These are phyloP conservation scores for Drosophila athabasca DNA, from an alignment of 1,140 invertebrate species.

Conservation along the genomic window DNA sequence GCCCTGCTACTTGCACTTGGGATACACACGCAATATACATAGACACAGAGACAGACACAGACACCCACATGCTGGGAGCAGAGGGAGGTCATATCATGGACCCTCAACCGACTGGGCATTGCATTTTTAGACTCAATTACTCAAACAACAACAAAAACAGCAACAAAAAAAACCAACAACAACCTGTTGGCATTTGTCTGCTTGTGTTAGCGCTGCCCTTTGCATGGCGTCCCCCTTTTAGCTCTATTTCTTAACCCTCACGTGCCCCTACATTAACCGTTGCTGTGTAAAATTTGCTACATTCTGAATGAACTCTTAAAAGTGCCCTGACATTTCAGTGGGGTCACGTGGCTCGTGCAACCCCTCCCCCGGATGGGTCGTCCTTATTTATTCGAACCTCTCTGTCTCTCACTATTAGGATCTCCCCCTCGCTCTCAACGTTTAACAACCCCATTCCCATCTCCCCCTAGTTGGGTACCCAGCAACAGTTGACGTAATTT, in stretches of 20 bases:
- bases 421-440: background rate
- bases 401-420: background rate
- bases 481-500: slow-evolving; percentile 76
- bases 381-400: slow-evolving; percentile 28
- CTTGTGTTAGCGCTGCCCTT: slow-evolving; percentile 1
- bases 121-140: slow-evolving; percentile 69
- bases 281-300: slow-evolving; percentile 40
- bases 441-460: no score
- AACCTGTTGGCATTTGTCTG: slow-evolving; percentile 69
- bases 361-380: background rate
- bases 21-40: background rate
- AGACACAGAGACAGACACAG: background rate
- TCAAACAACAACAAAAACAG: slow-evolving; percentile 30
- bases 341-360: slow-evolving; percentile 46
- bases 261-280: slow-evolving; percentile 11
- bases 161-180: slow-evolving; percentile 41
- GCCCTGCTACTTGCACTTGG: no score
- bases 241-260: background rate
- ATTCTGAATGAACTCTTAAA: slow-evolving; percentile 71
- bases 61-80: background rate
- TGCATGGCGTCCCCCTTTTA: background rate
- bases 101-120: slow-evolving; percentile 24
- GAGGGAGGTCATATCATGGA: slow-evolving; percentile 24
- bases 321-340: slow-evolving; percentile 70
- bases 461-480: background rate